Conservation (phyloP, 2,113 vertebrate species). For the Podilymbus podiceps region DNA sequence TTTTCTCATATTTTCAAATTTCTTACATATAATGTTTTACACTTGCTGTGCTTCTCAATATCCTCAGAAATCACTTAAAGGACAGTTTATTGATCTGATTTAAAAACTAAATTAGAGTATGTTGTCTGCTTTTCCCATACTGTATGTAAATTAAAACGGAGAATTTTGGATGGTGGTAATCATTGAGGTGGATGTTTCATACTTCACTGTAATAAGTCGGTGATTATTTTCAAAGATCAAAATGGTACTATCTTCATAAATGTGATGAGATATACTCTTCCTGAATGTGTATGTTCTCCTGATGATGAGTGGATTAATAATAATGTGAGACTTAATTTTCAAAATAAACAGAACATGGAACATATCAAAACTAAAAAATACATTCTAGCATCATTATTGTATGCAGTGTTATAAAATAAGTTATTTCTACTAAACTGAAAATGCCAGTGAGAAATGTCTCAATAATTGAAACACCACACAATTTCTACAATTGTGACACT, state of each 20-base stretch:
- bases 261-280: background rate
- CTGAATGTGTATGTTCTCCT: background rate
- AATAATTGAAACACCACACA: background rate
- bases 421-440: background rate
- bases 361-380: background rate
- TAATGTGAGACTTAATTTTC: background rate
- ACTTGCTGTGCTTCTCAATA: background rate
- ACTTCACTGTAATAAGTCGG: slow-evolving; percentile 19
- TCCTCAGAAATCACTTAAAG: background rate
- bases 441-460: background rate
- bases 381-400: background rate
- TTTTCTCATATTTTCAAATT: background rate
- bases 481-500: background rate
- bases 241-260: slow-evolving; percentile 7
- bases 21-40: background rate
- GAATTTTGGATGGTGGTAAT: background rate
- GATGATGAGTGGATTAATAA: slow-evolving; percentile 19
- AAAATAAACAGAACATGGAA: background rate
- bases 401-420: background rate
- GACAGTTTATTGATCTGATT: background rate
- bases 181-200: background rate
- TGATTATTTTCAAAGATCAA: slow-evolving; percentile 41
- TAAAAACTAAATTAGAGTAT: slow-evolving; percentile 20
- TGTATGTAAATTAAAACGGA: slow-evolving; percentile 28
- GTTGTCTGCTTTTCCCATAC: background rate